These are phyloP conservation scores for Dascyllus trimaculatus DNA, from an alignment of 2,113 vertebrate genomes.

Conservation along the genomic window DNA sequence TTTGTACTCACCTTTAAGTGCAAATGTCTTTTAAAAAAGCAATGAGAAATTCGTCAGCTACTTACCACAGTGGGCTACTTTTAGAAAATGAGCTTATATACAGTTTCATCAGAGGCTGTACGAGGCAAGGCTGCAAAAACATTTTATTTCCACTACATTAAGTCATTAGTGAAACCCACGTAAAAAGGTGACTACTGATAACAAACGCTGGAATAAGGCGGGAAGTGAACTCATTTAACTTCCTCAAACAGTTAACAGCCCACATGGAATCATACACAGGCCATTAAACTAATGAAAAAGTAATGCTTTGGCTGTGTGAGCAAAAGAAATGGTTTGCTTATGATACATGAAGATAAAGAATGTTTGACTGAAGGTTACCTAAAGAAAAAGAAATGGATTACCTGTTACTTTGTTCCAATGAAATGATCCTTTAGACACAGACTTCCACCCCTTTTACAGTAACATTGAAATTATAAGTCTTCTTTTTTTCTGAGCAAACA, in stretches of 20 bases:
- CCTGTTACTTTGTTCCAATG: no score
- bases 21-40: neutral
- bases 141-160: conserved; percentile 73
- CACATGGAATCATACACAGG: neutral
- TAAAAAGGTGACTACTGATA: conserved; percentile 63
- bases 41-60: neutral
- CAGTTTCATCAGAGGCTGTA: neutral
- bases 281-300: conserved; percentile 53
- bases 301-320: neutral
- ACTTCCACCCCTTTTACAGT: no score
- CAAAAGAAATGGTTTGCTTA: conserved; percentile 34
- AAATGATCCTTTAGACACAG: no score
- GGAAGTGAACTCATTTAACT: neutral
- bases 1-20: conserved; percentile 19
- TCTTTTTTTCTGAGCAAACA: no score
- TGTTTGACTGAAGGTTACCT: neutral
- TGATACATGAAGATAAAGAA: conserved; percentile 2
- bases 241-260: neutral
- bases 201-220: conserved; percentile 5
- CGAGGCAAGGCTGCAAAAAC: conserved; percentile 49
- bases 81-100: conserved; percentile 56
- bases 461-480: no score
- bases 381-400: neutral
- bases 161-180: conserved; percentile 52
- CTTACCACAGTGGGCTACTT: neutral